A percentile compares a stretch with the other conserved stretches of the same genome.
These are phyloP conservation scores for Rhadinocentrus ornatus DNA, from an alignment of 2,797 vertebrate genomes.

Conservation along the genomic window DNA sequence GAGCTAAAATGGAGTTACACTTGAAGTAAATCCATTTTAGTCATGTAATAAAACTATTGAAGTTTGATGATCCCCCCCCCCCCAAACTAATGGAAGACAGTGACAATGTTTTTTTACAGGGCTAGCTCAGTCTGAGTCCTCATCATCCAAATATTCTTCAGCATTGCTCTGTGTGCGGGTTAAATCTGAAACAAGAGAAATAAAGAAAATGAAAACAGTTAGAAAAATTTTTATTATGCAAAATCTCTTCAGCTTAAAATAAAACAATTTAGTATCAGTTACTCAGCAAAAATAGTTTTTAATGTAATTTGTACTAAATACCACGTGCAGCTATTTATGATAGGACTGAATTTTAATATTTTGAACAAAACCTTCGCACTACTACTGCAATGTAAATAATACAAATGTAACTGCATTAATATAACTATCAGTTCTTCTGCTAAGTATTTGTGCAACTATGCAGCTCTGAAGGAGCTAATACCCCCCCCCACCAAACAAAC, in stretches of 20 bases:
- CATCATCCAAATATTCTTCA: slow-evolving; percentile 96
- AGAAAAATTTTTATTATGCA: not conserved
- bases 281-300: too few species aligned
- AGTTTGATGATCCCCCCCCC: not conserved
- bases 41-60: slow-evolving; percentile 41
- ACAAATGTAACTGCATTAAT: not conserved
- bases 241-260: not conserved
- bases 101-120: slow-evolving; percentile 13
- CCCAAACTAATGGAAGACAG: slow-evolving; percentile 37
- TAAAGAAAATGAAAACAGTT: not conserved
- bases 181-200: slow-evolving; percentile 75
- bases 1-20: slow-evolving; percentile 54
- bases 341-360: not conserved
- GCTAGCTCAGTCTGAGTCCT: slow-evolving; percentile 91
- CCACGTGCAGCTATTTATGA: not conserved
- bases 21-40: slow-evolving; percentile 56
- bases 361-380: not conserved
- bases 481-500: too few species aligned
- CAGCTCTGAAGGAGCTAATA: too few species aligned
- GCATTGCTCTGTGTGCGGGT: slow-evolving; percentile 91
- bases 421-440: not conserved
- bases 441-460: not conserved
- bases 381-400: not conserved
- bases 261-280: not conserved
- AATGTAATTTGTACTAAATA: not conserved